Evolutionary conservation across 2,888 invertebrate species (phyloP), one percentile per base, ranked within the genome.

Genomic region (Resseliella maxima): DNA sequence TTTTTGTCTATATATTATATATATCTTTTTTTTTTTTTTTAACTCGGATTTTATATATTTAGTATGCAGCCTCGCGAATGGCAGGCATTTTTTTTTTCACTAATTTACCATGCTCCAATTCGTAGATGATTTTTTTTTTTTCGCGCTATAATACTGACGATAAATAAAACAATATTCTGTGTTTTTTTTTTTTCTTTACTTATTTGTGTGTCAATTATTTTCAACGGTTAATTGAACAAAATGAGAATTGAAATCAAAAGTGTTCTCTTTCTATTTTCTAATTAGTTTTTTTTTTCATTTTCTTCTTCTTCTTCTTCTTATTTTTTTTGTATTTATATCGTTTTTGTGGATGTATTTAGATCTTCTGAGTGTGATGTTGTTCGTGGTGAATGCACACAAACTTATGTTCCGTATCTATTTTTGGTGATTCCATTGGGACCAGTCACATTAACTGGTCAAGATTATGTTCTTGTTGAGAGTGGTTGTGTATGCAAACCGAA

Each of bases 381-480:
- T 38, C 94, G 96, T 87, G 97, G 97, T 27, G 95, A 96, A 89
- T 98, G 97, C 90, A 96, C 97, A 87, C 97, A 97, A 91, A 97
- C 97, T 0, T 91, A 91, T 88, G 96, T 97, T 88, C 97, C 97
- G 18, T 97, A 97, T 90, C 91, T 98, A 88, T 98, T 98, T 92
- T 93, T 97, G 90, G 97, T 97, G 87, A 95, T 97, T 87, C 97
- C 97, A 0, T 91, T 97, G 86, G 97, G 97, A 8, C 97, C 97
- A 21, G 97, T 97, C 27, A 97, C 97, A 18, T 92, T 97, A 27
- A 97, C 97, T 3, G 97, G 97, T 6, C 97, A 97, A 90, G 97
- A 97, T 91, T 98, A 98, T 91, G 97, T 98, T n/a, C 92, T 98
- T 86, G 97, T 98, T 38, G 97, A 98, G 91, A 97, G 96, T 89